Percentiles rank a stretch among this genome's conserved stretches.
These are phyloP conservation scores for Arbacia lixula DNA, from an alignment of 53 echinoderm and acorn worm genomes.

Conservation along the genomic window DNA sequence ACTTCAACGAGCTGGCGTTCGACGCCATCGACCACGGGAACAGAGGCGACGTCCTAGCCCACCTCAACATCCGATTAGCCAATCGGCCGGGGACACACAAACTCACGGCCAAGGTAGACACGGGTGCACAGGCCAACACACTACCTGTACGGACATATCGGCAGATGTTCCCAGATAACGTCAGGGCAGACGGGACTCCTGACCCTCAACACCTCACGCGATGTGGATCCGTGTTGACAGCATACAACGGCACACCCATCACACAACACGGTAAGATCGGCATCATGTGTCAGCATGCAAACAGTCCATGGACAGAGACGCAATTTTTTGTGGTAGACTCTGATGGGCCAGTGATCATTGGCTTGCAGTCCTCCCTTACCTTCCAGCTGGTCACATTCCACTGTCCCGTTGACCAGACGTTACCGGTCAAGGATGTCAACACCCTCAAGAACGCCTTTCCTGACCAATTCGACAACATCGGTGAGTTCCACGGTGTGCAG, in stretches of 20 bases:
- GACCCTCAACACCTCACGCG: constrained; percentile 1
- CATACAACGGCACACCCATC: constrained; percentile 66
- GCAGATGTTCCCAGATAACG: constrained; percentile 29
- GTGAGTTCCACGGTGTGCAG: constrained; percentile 18
- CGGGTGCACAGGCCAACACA: constrained; percentile 43
- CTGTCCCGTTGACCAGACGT: neutral
- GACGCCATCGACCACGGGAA: neutral
- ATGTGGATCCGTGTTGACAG: constrained; percentile 21
- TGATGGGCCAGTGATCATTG: constrained; percentile 53
- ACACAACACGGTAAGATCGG: constrained; percentile 46
- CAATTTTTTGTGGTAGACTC: constrained; percentile 58
- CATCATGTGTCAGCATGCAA: constrained; percentile 37
- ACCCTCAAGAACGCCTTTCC: constrained; percentile 13
- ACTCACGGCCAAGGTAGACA: constrained; percentile 59
- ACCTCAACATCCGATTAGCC: neutral
- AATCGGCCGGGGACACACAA: constrained; percentile 25
- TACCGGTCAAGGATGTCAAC: constrained; percentile 26
- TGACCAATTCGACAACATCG: constrained; percentile 62
- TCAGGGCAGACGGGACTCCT: constrained; percentile 29
- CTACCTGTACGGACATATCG: constrained; percentile 11
- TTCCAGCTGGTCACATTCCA: constrained; percentile 42
- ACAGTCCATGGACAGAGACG: constrained; percentile 10
- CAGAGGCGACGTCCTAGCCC: neutral
- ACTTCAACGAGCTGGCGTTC: neutral
- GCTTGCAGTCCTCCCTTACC: constrained; percentile 44